Evolutionary conservation across 2,888 invertebrate species (phyloP), one percentile per base, ranked within the genome.

Genomic region (Eucriotettix oculatus): DNA sequence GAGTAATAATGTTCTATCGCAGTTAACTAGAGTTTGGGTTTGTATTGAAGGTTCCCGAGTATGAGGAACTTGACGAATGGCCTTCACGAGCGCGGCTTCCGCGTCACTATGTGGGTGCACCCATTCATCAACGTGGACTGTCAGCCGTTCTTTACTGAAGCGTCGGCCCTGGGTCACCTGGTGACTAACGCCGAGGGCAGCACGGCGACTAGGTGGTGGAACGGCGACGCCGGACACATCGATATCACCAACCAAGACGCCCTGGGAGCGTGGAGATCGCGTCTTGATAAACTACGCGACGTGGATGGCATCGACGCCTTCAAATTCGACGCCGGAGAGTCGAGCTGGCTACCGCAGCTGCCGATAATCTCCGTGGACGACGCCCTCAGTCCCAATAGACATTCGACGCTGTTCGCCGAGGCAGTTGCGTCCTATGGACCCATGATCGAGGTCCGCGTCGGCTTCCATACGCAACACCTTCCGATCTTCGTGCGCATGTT

Each of bases 301-400:
- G 75, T 79, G 9, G 81, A 82, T 59, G 85, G 82, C 0, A 80
- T 91, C 29, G 85, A 87, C 67, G 82, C 84, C 62, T 82, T 87
- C 65, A 90, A 90, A 73, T 90, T 90, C 67, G 89, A 90, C 68
- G 90, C 89, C 54, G 91, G 90, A 40, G 89, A 90, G 71, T 76
- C 78, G 0, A 80, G 82, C 66, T 87, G 83, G 81, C 73, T 82
- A 53, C 85, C 85, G 43, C 78, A 81, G 71, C 76, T 81, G 65
- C 76, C 85, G 82, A 79, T 0, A 74, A 79, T 53, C 70, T 72
- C 1, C 77, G 81, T 42, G 66, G 77, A 0, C 78, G 79, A 52
- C 3, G 29, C 29, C 29, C 48, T 48, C 14, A 48, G n/a, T 9
- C 48, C 48, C 14, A n/a, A 14, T 5, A 12, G n/a, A n/a, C n/a